Percentiles rank a stretch among this genome's conserved stretches.
Evolutionary conservation across 1,140 invertebrate genomes (phyloP).

Genomic region (Drosophila murphyi): DNA sequence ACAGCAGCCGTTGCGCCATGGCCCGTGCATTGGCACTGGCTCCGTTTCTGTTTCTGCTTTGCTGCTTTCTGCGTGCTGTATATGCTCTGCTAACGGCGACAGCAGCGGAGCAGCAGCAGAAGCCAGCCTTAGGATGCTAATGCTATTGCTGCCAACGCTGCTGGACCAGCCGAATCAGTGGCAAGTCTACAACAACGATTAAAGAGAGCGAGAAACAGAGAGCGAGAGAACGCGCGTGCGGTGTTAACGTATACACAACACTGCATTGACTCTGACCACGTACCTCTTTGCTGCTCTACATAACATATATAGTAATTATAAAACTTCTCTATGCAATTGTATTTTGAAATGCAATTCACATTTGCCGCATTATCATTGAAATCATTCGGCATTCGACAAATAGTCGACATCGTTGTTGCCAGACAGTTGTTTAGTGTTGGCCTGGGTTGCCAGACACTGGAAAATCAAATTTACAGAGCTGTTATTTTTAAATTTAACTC

Average conservation of each 20-base stretch:
- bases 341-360: slow-evolving; percentile 14
- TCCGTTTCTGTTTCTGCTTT: slow-evolving; percentile 48
- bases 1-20: slow-evolving; percentile 58
- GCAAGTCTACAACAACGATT: slow-evolving; percentile 33
- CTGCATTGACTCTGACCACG: slow-evolving; percentile 2
- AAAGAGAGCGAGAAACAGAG: slow-evolving; percentile 4
- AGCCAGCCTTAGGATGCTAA: slow-evolving; percentile 34
- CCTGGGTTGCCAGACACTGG: neutral
- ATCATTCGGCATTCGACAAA: neutral
- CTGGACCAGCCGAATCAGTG: slow-evolving; percentile 43
- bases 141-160: slow-evolving; percentile 26
- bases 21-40: slow-evolving; percentile 55
- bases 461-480: neutral
- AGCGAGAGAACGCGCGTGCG: slow-evolving; percentile 25
- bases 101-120: slow-evolving; percentile 9
- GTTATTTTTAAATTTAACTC: neutral
- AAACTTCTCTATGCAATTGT: neutral
- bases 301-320: slow-evolving; percentile 16
- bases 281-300: neutral
- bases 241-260: slow-evolving; percentile 25
- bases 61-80: slow-evolving; percentile 16
- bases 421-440: neutral
- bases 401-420: neutral
- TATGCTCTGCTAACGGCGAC: slow-evolving; percentile 12
- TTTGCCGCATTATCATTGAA: slow-evolving; percentile 3